Evolutionary conservation across 2,113 vertebrate genomes (phyloP).

Genomic region (Anguilla rostrata): DNA sequence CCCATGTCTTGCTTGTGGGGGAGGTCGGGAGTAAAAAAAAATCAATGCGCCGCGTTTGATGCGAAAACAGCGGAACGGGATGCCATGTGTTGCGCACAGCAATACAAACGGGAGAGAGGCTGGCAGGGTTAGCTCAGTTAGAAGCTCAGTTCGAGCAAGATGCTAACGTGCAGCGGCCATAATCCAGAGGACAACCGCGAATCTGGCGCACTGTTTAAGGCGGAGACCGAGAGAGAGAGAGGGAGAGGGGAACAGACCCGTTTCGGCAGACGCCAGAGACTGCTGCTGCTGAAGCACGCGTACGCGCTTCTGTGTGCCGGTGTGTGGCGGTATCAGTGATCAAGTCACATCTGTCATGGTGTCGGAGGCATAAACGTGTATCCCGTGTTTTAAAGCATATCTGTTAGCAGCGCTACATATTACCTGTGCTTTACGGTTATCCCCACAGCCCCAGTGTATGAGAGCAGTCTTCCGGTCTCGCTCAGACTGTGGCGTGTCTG

Average conservation of each 20-base stretch:
- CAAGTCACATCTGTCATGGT: background rate
- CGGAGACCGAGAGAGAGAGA: constrained; percentile 1
- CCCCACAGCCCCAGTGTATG: too few relatives aligned
- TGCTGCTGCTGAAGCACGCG: background rate
- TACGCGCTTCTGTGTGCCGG: background rate
- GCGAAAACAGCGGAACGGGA: constrained; percentile 58
- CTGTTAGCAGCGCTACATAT: too few relatives aligned
- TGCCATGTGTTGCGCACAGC: constrained; percentile 51
- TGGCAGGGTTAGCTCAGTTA: constrained; percentile 39
- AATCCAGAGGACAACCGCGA: constrained; percentile 39
- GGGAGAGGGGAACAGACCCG: background rate
- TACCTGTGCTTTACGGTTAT: too few relatives aligned
- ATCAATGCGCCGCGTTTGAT: constrained; percentile 69
- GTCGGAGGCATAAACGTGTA: background rate
- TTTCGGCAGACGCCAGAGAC: background rate
- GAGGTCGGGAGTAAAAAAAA: constrained; percentile 51
- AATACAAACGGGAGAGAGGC: constrained; percentile 55
- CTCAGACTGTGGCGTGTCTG: background rate
- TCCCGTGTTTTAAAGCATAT: background rate
- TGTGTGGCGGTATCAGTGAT: background rate
- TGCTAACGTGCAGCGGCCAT: constrained; percentile 24
- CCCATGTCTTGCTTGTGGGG: constrained; percentile 52
- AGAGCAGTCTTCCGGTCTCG: too few relatives aligned
- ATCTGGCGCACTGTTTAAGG: constrained; percentile 36
- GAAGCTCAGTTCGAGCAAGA: constrained; percentile 35